These are phyloP conservation scores for Papilio polytes DNA, from an alignment of 1,140 invertebrate genomes.

Conservation along the genomic window DNA sequence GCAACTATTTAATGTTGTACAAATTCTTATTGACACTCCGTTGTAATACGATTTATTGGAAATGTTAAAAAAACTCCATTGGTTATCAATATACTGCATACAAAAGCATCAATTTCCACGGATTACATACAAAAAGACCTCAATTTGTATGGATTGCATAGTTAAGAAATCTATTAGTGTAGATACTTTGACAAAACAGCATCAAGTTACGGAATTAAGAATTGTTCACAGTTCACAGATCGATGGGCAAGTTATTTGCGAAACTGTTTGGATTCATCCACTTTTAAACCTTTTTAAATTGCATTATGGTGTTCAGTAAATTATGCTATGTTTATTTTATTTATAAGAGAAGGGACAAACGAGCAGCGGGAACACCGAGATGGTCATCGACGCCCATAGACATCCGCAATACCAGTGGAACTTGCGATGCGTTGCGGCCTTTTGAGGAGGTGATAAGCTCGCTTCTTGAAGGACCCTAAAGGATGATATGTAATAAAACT, in stretches of 20 bases:
- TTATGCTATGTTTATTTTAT: no score
- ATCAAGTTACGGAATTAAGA: conserved; percentile 30
- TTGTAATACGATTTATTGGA: not conserved
- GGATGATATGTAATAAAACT: not conserved
- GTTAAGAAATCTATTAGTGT: conserved; percentile 37
- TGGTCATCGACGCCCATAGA: no score
- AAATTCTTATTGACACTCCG: no score
- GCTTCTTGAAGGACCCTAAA: no score
- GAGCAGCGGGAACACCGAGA: no score
- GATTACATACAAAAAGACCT: not conserved
- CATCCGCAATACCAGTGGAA: no score
- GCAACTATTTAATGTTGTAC: no score
- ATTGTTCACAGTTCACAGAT: conserved; percentile 40
- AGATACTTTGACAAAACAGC: conserved; percentile 18
- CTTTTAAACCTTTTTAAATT: not conserved
- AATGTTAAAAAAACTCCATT: no score
- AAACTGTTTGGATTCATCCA: conserved; percentile 3
- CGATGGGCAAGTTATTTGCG: conserved; percentile 29
- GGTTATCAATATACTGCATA: not conserved
- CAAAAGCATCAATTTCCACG: not conserved
- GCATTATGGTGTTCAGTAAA: not conserved
- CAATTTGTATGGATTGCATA: conserved; percentile 22
- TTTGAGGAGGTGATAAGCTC: no score
- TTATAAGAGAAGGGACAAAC: no score
- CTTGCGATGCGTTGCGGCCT: no score